Evolutionary conservation across 2,888 invertebrate species (phyloP), one percentile per base, ranked within the genome.

Genomic region (Mechanitis mazaeus): DNA sequence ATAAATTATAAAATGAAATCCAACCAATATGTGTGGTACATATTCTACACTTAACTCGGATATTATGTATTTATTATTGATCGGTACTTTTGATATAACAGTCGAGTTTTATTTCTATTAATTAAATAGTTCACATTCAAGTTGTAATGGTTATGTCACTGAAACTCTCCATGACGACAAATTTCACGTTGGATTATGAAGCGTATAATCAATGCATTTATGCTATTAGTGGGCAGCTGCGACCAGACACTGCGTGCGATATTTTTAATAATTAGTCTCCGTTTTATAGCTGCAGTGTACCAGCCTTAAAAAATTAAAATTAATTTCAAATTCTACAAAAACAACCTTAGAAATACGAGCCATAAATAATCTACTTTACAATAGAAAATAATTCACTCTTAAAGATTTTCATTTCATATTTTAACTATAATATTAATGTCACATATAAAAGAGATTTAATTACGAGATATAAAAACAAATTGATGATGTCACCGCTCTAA

Each of bases 401-500:
- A 5, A 35, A 35, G 35, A 35, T 2, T 35, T 35, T 35, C 6
- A 35, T 5, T 35, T 35, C 6, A 35, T 5, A 35, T 6, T 35
- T 35, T 35, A 35, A 35, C 35, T 35, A 35, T 5, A 35, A 5
- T 1, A 9, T 42, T 42, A 9, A 42, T 42, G 11, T 3, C 7
- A 42, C 9, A 9, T 42, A 42, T 42, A 42, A 35, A 50, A 11
- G 3, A 12, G 38, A 55, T 33, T 35, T 55, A 47, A 54, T 57
- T 53, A 50, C 31, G 7, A 50, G 31, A 50, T 54, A 58, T 58
- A 57, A 59, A 62, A 56, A 46, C 45, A 31, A 54, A 60, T 58
- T 56, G 60, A 60, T 64, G 60, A 64, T 63, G 60, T 71, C 70
- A 69, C 57, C 47, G 61, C 61, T 59, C 65, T 59, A 56, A 63